These are phyloP conservation scores for Turdus rufiventris DNA, from an alignment of 2,113 vertebrate genomes.

Conservation along the genomic window DNA sequence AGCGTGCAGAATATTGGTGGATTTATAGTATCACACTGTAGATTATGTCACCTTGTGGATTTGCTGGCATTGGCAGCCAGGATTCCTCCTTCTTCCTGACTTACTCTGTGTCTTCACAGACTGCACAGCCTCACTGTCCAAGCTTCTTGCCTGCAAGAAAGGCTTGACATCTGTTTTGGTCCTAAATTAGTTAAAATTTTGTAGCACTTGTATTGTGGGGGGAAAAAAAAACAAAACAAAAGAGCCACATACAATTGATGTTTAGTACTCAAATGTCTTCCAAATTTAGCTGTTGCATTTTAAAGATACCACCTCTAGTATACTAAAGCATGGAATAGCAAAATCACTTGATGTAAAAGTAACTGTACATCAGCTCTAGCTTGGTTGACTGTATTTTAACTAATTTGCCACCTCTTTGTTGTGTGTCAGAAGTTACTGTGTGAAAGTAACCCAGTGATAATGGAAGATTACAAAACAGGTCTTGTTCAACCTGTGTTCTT, in stretches of 20 bases:
- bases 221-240: accelerated
- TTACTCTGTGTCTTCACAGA: background rate
- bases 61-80: background rate
- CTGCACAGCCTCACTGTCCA: background rate
- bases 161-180: background rate
- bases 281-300: background rate
- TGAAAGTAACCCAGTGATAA: background rate
- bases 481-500: background rate
- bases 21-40: background rate
- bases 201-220: background rate
- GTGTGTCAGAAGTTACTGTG: background rate
- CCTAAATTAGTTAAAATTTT: background rate
- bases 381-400: background rate
- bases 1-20: background rate
- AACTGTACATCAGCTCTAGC: background rate
- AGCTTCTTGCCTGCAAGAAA: background rate
- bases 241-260: background rate
- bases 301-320: background rate
- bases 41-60: background rate
- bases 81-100: background rate
- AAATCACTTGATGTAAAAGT: background rate
- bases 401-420: background rate
- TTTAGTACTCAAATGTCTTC: background rate
- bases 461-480: background rate
- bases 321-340: background rate